Percentiles rank a stretch among this genome's conserved stretches.
These are phyloP conservation scores for Invenusta paracnida DNA, from an alignment of 2,888 invertebrate genomes.

Conservation along the genomic window DNA sequence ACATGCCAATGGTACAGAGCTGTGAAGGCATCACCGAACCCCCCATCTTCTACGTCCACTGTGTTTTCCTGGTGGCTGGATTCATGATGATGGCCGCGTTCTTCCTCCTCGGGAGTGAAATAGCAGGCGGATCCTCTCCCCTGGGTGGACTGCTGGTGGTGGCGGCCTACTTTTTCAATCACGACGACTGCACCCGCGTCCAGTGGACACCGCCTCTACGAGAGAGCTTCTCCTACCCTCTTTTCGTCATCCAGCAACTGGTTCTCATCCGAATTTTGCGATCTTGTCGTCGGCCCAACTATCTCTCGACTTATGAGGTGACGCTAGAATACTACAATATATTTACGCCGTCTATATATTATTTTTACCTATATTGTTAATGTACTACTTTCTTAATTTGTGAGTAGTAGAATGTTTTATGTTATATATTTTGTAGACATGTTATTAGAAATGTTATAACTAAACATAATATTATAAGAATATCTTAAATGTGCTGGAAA, in stretches of 20 bases:
- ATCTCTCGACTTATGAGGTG: not conserved
- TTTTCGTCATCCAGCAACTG: slow-evolving; percentile 72
- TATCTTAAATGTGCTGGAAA: no score
- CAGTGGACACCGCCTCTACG: slow-evolving; percentile 80
- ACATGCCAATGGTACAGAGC: slow-evolving; percentile 67
- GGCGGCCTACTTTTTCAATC: slow-evolving; percentile 74
- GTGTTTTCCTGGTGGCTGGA: slow-evolving; percentile 72
- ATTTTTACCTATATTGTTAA: no score
- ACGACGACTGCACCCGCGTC: slow-evolving; percentile 73
- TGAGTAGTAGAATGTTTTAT: no score
- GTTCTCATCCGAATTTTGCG: slow-evolving; percentile 65
- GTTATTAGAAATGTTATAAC: no score
- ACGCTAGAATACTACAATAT: no score
- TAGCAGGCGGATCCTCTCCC: slow-evolving; percentile 27
- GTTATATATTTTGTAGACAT: no score
- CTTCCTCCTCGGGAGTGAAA: slow-evolving; percentile 59
- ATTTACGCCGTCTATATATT: no score
- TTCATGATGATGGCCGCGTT: slow-evolving; percentile 67
- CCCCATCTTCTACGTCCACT: slow-evolving; percentile 75
- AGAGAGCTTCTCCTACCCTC: slow-evolving; percentile 79
- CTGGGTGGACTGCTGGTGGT: slow-evolving; percentile 54
- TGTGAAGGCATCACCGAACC: slow-evolving; percentile 76
- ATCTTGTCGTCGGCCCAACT: slow-evolving; percentile 42
- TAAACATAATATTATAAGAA: no score
- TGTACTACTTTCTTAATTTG: no score